Evolutionary conservation across 2,888 invertebrate species (phyloP), one percentile per base, ranked within the genome.

Genomic region (Diarsia dahlii): DNA sequence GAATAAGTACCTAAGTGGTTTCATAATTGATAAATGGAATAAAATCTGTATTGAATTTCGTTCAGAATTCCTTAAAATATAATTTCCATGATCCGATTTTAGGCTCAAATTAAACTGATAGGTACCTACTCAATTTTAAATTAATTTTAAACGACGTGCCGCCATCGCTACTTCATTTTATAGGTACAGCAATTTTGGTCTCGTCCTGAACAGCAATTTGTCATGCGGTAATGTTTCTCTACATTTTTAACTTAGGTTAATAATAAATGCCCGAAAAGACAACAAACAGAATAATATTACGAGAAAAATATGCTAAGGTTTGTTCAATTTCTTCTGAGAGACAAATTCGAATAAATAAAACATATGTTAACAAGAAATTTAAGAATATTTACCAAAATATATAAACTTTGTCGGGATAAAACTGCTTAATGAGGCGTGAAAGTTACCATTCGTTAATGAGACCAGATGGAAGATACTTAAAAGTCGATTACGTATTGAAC

Each of bases 81-180:
- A 74, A 72, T 75, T 56, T 77, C 18, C 52, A 56, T 66, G 45
- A 82, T 75, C 28, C 20, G 64, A 80, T 78, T 73, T 74, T 68
- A 73, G 58, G 45, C 46, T 76, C 8, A 69, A 71, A 77, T 77
- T 75, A 56, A 74, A 73, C 28, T 63, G 52, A 77, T 63, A 70
- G 10, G 23, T 39, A 76, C 39, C 45, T 68, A 54, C 23, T 72
- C 58, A 80, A 76, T 76, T 78, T 54, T 60, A 84, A 76, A 80
- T 80, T 76, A 76, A 74, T 83, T 83, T 76, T 60, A 70, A 82
- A 46, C 10, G 63, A n/a, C 52, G 28, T 45, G 39, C 39, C 46
- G 50, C 23, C 39, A 23, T 52, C 48, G 8, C 28, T 60, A n/a
- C 39, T 72, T 6, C 3, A 20, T 60, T 78, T 50, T 58, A 52